Conservation (phyloP, 2,113 vertebrate genomes). For the Spheniscus mendiculus region DNA sequence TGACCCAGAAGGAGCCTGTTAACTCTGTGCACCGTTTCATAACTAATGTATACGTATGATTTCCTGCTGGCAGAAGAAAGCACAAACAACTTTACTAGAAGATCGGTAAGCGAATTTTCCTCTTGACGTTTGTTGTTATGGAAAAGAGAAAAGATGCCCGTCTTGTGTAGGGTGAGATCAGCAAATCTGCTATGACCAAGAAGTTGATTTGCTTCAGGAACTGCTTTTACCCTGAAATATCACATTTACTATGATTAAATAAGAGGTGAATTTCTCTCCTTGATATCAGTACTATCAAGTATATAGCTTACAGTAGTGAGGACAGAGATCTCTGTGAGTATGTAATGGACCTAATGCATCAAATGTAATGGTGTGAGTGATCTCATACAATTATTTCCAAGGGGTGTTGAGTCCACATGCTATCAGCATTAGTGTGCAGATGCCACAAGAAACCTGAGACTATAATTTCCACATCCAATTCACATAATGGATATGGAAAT, state of each 20-base stretch:
- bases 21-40: not conserved
- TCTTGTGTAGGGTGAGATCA: slow-evolving; percentile 3
- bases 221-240: slow-evolving; percentile 32
- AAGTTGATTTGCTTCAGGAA: slow-evolving; percentile 15
- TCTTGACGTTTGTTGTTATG: not conserved
- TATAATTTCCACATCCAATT: slow-evolving; percentile 47
- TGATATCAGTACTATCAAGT: not conserved
- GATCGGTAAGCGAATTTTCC: not conserved
- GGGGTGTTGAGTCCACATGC: slow-evolving; percentile 26
- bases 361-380: slow-evolving; percentile 46
- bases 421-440: slow-evolving; percentile 26
- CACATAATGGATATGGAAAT: slow-evolving; percentile 58
- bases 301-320: not conserved
- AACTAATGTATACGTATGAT: not conserved
- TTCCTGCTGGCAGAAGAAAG: not conserved
- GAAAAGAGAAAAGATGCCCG: not conserved
- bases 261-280: slow-evolving; percentile 31
- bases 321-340: slow-evolving; percentile 20
- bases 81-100: not conserved
- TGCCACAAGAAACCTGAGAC: slow-evolving; percentile 49
- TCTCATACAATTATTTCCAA: slow-evolving; percentile 51
- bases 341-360: slow-evolving; percentile 58
- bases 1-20: not conserved
- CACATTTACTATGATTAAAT: slow-evolving; percentile 43
- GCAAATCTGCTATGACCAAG: not conserved